Evolutionary conservation across 2,113 vertebrate species (phyloP), one percentile per base, ranked within the genome.

Genomic region (Ramphastos sulfuratus): DNA sequence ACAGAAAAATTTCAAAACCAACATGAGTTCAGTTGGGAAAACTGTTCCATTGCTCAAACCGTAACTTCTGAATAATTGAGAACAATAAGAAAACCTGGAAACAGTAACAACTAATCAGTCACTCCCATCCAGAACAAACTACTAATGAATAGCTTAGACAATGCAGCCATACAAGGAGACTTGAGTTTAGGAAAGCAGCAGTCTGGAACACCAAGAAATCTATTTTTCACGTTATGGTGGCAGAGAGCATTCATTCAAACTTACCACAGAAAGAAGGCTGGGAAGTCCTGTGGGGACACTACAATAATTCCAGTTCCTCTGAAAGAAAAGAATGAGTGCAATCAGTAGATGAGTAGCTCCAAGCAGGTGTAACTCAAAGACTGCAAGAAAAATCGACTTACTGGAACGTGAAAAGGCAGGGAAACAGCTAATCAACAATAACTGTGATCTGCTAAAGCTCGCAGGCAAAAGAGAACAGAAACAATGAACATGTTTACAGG

Each of bases 281-380:
- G 54, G 69, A 91, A 95, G 86, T 75, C 87, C 89, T 87, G 78
- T 37, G 4, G 70, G 73, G 73, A 90, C 50, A 83, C 85, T 87
- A 87, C n/a, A 94, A 90, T 54, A 89, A 87, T 52, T 16, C 85
- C 76, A 90, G 39, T 88, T 94, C 85, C 83, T 93, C 94, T 94
- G 94, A 94, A 96, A 95, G 74, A 94, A 64, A 94, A 94, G 86
- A 91, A 94, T 37, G 63, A 91, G 55, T 55, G 90, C 79, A 69
- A 69, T 93, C 77, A 82, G 83, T 18, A 88, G 87, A 77, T 60
- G 69, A 88, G 87, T 42, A 88, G 83, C 76, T 86, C 63, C 85
- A 56, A 91, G 27, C 10, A 0, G 11, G 31, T 60, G 65, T 39
- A 91, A 80, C 89, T 85, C 79, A 74, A 72, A 66, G 72, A 90